These are phyloP conservation scores for Pachypanchax playfairii DNA, from an alignment of 2,113 vertebrate species.

Conservation along the genomic window DNA sequence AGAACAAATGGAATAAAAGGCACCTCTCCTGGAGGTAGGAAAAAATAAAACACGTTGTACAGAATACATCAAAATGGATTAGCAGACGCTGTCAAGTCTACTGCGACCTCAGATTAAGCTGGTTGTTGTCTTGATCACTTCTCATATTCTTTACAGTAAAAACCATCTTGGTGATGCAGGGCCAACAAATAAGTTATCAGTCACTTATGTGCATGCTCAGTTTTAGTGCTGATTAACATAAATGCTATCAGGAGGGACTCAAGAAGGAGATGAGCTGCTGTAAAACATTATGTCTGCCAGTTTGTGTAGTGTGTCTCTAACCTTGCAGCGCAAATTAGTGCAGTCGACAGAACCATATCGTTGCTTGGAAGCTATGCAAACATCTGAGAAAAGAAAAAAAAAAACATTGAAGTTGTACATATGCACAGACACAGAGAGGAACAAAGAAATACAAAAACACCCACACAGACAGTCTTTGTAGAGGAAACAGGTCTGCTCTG, in stretches of 20 bases:
- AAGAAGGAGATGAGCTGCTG: conserved; percentile 22
- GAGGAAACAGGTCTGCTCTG: conserved; percentile 11
- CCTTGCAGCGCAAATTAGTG: not conserved
- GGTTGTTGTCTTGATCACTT: not conserved
- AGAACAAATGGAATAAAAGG: conserved; percentile 91
- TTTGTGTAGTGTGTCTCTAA: conserved; percentile 6
- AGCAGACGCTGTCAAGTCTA: not conserved
- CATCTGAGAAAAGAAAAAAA: not conserved
- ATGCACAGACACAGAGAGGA: conserved; percentile 3
- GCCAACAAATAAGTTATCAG: conserved; percentile 11
- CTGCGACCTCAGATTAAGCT: not conserved
- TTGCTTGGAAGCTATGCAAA: not conserved
- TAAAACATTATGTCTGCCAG: conserved; percentile 2
- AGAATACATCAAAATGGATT: not conserved
- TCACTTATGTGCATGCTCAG: not conserved
- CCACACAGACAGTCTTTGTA: not conserved
- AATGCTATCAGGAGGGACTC: conserved; percentile 9
- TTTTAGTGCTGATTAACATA: conserved; percentile 32
- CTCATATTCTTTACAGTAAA: not conserved
- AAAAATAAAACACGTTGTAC: not conserved
- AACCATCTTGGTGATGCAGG: conserved; percentile 15
- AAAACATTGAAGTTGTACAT: not conserved
- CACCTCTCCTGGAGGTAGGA: conserved; percentile 95
- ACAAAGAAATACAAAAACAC: not conserved
- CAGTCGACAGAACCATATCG: not conserved